These are phyloP conservation scores for Gobiocypris rarus DNA, from an alignment of 2,113 vertebrate species.

Conservation along the genomic window DNA sequence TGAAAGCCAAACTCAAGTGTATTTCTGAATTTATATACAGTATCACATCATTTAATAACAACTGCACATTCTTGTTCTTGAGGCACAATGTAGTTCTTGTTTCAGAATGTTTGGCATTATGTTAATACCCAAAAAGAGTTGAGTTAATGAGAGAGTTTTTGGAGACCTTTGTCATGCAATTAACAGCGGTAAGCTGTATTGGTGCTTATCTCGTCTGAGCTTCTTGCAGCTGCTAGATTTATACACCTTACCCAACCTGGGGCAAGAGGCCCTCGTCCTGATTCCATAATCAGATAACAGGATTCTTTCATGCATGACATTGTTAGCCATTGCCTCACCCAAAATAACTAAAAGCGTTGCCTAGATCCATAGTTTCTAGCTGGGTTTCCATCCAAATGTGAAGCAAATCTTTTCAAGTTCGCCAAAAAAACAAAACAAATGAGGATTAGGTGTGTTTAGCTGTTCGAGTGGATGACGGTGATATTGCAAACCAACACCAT, in stretches of 20 bases:
- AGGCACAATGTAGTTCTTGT: background rate
- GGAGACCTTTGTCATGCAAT: background rate
- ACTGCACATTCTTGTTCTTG: background rate
- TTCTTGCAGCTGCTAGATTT: conserved; percentile 23
- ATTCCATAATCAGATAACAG: conserved; percentile 35
- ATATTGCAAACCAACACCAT: too few relatives aligned
- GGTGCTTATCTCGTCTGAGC: background rate
- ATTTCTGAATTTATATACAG: background rate
- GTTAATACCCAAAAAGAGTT: background rate
- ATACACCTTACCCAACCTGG: background rate
- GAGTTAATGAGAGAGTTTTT: background rate
- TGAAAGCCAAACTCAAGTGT: background rate
- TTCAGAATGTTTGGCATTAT: background rate
- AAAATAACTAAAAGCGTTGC: background rate
- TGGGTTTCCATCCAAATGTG: too few relatives aligned
- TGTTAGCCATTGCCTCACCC: conserved; percentile 1
- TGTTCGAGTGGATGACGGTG: too few relatives aligned
- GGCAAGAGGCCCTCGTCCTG: background rate
- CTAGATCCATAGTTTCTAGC: background rate
- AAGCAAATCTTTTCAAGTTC: too few relatives aligned
- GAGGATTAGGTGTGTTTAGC: too few relatives aligned
- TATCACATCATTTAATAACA: background rate
- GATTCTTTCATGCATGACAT: conserved; percentile 25
- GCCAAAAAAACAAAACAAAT: too few relatives aligned
- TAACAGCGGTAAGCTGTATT: background rate